Evolutionary conservation across 2,113 vertebrate species (phyloP), one percentile per base, ranked within the genome.

Genomic region (Leptocoma aspasia): DNA sequence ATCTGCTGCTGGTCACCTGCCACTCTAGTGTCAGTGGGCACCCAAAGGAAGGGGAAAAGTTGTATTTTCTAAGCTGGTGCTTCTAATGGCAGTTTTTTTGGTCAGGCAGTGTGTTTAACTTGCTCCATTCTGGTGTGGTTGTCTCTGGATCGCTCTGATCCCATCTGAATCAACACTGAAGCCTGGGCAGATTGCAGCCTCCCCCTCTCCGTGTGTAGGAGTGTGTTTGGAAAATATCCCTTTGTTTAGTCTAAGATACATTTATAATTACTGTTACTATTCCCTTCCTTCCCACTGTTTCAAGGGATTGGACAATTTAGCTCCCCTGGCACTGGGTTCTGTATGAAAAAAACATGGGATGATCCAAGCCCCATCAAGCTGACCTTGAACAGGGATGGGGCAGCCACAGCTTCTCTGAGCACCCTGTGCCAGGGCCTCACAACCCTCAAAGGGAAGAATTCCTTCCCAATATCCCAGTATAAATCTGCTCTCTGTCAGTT

Each of bases 91-190:
- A 19, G 6, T 31, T 50, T 6, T n/a, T 50, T 6, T 4, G 35
- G 26, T 33, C 2, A 1, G 59, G 53, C 33, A 39, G 18, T 0
- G 1, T 24, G 23, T 83, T 76, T 42, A 23, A 10, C 39, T 80
- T 10, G 9, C 80, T 53, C 19, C 0, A 0, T 35, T 69, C 53
- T 0, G 1, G n/a, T 6, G 15, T 2, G 17, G 28, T 45, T 37
- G 63, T 57, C n/a, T 31, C 61, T 1, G 14, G 31, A 20, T 76
- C 0, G 2, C n/a, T 57, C 27, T 61, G 69, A 42, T 82, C 94
- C 28, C 28, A 3, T 16, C 41, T 45, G 76, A n/a, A 27, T 22
- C n/a, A 3, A 0, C 9, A 0, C 23, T 24, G 60, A 24, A 50
- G 69, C 30, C 37, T 7, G 10, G 31, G 65, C 49, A 37, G 31